Base-by-base conservation (phyloP, 2,888 invertebrate genomes). In the Amphimallon solstitiale region DNA sequence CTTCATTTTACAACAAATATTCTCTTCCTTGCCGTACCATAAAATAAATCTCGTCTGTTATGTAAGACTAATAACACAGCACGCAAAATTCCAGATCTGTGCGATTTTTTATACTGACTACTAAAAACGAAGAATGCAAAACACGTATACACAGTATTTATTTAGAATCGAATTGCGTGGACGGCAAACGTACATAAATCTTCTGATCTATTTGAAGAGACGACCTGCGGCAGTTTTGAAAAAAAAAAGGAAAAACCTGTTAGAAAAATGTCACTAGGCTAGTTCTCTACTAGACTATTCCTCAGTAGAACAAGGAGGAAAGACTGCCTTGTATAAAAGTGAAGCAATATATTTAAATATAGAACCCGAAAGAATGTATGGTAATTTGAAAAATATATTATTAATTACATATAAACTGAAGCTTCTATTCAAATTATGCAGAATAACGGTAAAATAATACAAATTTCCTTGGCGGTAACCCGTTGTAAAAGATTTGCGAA, bases 181-280 rank as follows among this genome's bases (percentile, higher is more conserved):
- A 59, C 29, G 45, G 43, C 56, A 43, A 43, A 59, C 29, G 23
- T 59, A 43, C 23, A 59, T 59, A 59, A 59, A 59, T 59, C 45
- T 43, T 17, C n/a, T 59, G 56, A 59, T 59, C 56, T 59, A 43
- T 59, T 59, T 59, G 56, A 59, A 43, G 56, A 56, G 56, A 59
- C 34, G 23, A 43, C 43, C 43, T 43, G 56, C 56, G 45, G 45
- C 56, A 14, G 29, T 12, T 29, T 40, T n/a, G 40, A 14, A 56
- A 43, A 56, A 49, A 35, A 45, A 49, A 38, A 12, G 49, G 34
- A n/a, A n/a, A 62, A 62, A 62, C 62, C 51, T 62, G 62, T 51
- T 51, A 51, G 49, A 51, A 62, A 62, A 62, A 62, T 62, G 62
- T 62, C 62, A 48, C 62, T 3, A 37, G 48, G 38, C 51, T 40